Conservation (phyloP, 2,113 vertebrate species). For the Centrocercus urophasianus region DNA sequence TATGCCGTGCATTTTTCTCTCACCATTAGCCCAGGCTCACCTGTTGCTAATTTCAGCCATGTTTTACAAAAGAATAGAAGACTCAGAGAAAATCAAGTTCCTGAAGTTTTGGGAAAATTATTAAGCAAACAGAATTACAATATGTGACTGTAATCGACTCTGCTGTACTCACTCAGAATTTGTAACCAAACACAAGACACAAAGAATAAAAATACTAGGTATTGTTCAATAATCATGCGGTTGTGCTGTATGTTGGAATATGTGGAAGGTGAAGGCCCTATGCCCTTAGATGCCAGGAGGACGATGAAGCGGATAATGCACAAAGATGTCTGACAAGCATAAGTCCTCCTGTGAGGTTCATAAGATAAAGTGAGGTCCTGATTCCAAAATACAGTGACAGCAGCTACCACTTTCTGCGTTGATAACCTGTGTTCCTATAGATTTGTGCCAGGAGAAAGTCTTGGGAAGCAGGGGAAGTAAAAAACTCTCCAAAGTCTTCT, state of each 20-base stretch:
- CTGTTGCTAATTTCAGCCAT: background rate
- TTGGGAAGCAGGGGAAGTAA: background rate
- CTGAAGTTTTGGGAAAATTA: background rate
- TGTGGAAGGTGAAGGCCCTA: background rate
- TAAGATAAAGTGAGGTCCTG: background rate
- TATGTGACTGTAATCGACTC: background rate
- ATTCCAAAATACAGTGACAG: background rate
- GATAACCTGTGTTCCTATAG: background rate
- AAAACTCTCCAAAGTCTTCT: background rate
- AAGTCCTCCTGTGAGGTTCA: background rate
- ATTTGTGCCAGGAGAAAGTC: background rate
- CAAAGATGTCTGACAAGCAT: background rate
- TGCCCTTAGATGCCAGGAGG: background rate
- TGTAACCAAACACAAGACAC: background rate
- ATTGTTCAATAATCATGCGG: background rate
- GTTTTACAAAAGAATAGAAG: background rate
- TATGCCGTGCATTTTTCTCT: background rate
- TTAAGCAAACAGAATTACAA: background rate
- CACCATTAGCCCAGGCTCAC: fast-evolving
- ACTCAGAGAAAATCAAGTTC: background rate
- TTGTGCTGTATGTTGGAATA: background rate
- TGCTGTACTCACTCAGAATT: background rate
- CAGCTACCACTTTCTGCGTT: background rate
- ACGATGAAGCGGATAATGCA: background rate
- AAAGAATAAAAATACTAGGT: background rate